Evolutionary conservation across 2,888 invertebrate species (phyloP).

Genomic region (Hirtodrosophila histrioides): DNA sequence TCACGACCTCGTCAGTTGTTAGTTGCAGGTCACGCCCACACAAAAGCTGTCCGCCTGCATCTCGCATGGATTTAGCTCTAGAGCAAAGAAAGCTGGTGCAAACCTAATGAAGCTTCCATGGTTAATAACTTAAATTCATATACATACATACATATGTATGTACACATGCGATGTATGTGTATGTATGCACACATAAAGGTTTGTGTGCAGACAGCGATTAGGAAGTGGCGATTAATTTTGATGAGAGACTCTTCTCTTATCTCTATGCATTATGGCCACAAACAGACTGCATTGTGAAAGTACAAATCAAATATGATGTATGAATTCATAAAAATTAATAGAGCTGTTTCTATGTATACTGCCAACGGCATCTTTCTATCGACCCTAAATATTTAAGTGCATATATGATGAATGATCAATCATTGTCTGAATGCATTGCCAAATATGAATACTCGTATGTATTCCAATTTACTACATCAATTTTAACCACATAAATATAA

Average conservation of each 20-base stretch:
- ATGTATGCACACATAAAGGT: neutral
- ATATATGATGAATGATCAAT: too few relatives aligned
- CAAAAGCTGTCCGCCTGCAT: slow-evolving; percentile 59
- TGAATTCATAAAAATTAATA: neutral
- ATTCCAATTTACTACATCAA: too few relatives aligned
- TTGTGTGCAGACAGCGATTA: slow-evolving; percentile 8
- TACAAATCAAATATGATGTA: slow-evolving; percentile 12
- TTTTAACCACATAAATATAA: too few relatives aligned
- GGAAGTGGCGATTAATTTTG: slow-evolving; percentile 30
- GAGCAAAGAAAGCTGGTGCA: slow-evolving; percentile 39
- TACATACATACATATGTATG: neutral
- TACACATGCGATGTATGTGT: neutral
- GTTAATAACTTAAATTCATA: slow-evolving; percentile 8
- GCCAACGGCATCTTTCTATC: neutral
- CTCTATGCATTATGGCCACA: neutral
- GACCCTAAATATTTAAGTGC: too few relatives aligned
- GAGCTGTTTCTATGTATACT: neutral
- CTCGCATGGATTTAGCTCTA: slow-evolving; percentile 22
- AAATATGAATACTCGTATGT: too few relatives aligned
- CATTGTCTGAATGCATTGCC: too few relatives aligned
- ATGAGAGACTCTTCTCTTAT: slow-evolving; percentile 20
- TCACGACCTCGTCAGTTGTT: slow-evolving; percentile 70
- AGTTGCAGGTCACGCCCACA: slow-evolving; percentile 59
- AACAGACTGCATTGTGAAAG: slow-evolving; percentile 24
- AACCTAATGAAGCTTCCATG: slow-evolving; percentile 45